Conservation (phyloP, 2,888 invertebrate genomes). For the Archips crataeganus region DNA sequence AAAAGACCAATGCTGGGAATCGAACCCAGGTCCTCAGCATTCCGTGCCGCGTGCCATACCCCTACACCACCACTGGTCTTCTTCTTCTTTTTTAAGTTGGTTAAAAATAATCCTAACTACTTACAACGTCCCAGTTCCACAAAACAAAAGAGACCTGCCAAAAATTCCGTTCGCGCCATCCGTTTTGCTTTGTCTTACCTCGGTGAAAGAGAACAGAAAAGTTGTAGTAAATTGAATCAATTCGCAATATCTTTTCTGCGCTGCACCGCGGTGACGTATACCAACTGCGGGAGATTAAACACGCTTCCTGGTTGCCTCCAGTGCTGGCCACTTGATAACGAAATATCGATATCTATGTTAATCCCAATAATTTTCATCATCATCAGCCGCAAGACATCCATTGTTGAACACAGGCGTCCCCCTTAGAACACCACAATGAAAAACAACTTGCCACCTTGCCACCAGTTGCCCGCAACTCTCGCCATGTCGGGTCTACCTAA, state of each 20-base stretch:
- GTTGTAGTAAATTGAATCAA: conserved; percentile 26
- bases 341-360: conserved; percentile 11
- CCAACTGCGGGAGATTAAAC: conserved; percentile 53
- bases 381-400: not conserved
- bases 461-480: too few relatives aligned
- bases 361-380: too few relatives aligned
- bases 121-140: not conserved
- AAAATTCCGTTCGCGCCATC: not conserved
- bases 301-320: conserved; percentile 27
- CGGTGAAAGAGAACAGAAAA: conserved; percentile 12
- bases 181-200: not conserved
- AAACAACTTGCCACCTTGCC: too few relatives aligned
- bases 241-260: conserved; percentile 25
- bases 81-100: too few relatives aligned
- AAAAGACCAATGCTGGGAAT: too few relatives aligned
- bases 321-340: conserved; percentile 6
- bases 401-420: too few relatives aligned
- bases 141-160: not conserved
- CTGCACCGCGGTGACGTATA: conserved; percentile 48
- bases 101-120: not conserved
- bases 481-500: too few relatives aligned
- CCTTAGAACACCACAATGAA: too few relatives aligned
- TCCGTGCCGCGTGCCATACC: too few relatives aligned
- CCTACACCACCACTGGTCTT: too few relatives aligned
- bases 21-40: too few relatives aligned